Conservation (phyloP, 2,888 invertebrate genomes). For the Electrophaes corylata region DNA sequence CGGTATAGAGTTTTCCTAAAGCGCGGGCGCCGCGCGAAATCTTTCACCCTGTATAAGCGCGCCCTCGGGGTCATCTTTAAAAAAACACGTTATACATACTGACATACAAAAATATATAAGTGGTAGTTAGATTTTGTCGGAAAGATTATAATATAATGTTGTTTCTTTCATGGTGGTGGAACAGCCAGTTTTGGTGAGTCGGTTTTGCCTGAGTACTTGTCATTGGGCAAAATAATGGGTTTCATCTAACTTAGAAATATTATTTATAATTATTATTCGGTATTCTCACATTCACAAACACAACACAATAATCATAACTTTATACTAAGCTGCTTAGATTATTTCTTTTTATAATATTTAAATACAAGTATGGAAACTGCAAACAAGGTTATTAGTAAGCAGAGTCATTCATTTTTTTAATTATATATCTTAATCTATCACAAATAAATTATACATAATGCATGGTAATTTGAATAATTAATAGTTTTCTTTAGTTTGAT, state of each 20-base stretch:
- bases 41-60: too few relatives aligned
- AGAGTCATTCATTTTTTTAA: neutral
- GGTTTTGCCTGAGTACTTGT: slow-evolving; percentile 55
- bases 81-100: too few relatives aligned
- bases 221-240: slow-evolving; percentile 52
- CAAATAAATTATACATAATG: neutral
- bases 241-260: slow-evolving; percentile 28
- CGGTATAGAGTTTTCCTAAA: too few relatives aligned
- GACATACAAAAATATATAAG: too few relatives aligned
- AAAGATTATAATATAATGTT: slow-evolving; percentile 40
- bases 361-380: neutral
- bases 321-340: neutral
- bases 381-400: neutral
- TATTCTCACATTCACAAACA: slow-evolving; percentile 9
- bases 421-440: neutral
- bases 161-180: slow-evolving; percentile 82
- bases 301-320: slow-evolving; percentile 10
- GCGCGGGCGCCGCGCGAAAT: too few relatives aligned
- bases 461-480: slow-evolving; percentile 4
- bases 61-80: too few relatives aligned
- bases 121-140: slow-evolving; percentile 5
- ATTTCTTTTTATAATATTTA: neutral
- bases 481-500: slow-evolving; percentile 19
- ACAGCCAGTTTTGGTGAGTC: slow-evolving; percentile 74
- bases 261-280: slow-evolving; percentile 2